Evolutionary conservation across 2,113 vertebrate genomes (phyloP).

Genomic region (human): GRCh38 chr17:81156501-81157000

Average conservation of each 20-base stretch:
- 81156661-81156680: no score
- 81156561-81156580: no score
- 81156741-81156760: background rate
- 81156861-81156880: background rate
- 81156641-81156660: no score
- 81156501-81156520: no score
- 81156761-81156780: background rate
- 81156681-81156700: no score
- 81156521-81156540: no score
- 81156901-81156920: fast-evolving
- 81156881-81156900: background rate
- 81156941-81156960: background rate
- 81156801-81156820: background rate
- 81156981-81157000: background rate
- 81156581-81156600: no score
- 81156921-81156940: background rate
- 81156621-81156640: no score
- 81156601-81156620: no score
- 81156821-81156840: fast-evolving
- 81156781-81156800: no score
- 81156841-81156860: background rate
- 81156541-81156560: fast-evolving
- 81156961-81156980: background rate
- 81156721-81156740: background rate
- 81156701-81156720: background rate